A percentile compares a stretch with the other conserved stretches of the same genome.
phyloP scores from a whole-genome alignment of 2,113 vertebrate genomes.

The Buteo buteo region DNA sequence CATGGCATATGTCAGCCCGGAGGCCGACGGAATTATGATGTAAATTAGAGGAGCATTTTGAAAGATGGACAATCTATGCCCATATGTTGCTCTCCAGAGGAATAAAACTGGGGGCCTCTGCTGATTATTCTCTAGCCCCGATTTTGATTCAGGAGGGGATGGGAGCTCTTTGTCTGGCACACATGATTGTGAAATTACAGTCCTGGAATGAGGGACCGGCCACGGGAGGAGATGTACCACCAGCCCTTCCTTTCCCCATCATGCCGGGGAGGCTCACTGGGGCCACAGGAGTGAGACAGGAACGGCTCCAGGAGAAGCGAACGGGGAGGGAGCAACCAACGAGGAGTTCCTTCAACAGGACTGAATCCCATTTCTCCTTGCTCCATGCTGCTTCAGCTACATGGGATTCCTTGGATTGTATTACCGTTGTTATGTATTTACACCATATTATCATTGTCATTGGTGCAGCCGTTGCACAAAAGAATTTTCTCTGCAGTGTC shows the following conservation, averaged over 20 bases:
- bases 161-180: neutral
- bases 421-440: too few relatives aligned
- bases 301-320: neutral
- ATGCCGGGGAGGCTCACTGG: rapidly evolving
- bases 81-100: neutral
- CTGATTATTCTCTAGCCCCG: neutral
- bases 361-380: neutral
- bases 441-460: rapidly evolving
- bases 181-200: rapidly evolving
- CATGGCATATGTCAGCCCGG: neutral
- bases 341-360: neutral
- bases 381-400: neutral
- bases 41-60: neutral
- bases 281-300: neutral
- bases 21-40: rapidly evolving
- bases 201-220: neutral
- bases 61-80: neutral
- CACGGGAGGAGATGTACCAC: neutral
- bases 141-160: neutral
- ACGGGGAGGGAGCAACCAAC: rapidly evolving
- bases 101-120: neutral
- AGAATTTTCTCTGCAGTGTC: neutral
- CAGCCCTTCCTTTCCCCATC: neutral
- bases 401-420: rapidly evolving
- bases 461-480: neutral